A percentile compares a stretch with the other conserved stretches of the same genome.
phyloP scores from a whole-genome alignment of 2,888 invertebrate genomes.

The Cetonia aurata region DNA sequence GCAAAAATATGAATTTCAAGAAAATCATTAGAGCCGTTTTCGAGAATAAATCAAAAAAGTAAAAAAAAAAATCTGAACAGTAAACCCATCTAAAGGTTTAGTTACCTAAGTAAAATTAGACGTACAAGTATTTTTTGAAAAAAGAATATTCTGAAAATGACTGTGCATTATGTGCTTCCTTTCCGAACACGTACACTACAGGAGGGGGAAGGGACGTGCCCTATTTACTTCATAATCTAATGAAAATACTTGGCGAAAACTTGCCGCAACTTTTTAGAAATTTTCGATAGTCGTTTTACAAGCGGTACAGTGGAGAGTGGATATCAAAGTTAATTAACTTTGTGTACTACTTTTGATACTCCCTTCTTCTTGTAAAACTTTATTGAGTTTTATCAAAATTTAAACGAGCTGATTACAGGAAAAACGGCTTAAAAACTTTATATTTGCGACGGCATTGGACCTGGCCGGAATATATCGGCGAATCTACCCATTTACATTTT shows the following conservation, averaged over 20 bases:
- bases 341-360: constrained; percentile 43
- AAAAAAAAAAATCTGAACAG: too few species aligned
- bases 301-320: constrained; percentile 8
- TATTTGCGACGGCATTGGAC: constrained; percentile 34
- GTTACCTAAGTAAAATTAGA: too few species aligned
- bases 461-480: constrained; percentile 7
- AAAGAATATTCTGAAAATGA: background rate
- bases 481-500: constrained; percentile 30
- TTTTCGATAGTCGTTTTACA: constrained; percentile 37
- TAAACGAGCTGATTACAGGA: constrained; percentile 43
- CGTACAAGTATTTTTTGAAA: too few species aligned
- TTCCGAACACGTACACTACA: constrained; percentile 19
- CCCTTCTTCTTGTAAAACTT: constrained; percentile 34
- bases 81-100: too few species aligned
- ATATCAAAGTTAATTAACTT: constrained; percentile 46
- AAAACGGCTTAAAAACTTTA: constrained; percentile 43
- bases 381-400: constrained; percentile 44
- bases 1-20: too few species aligned
- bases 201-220: background rate
- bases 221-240: constrained; percentile 42
- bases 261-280: constrained; percentile 28
- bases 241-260: constrained; percentile 35
- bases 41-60: too few species aligned
- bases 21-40: too few species aligned
- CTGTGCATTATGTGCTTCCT: background rate